Percentiles rank a stretch among this genome's conserved stretches.
These are phyloP conservation scores for Corydoras sp. DNA, from an alignment of 2,113 vertebrate species.

Conservation along the genomic window DNA sequence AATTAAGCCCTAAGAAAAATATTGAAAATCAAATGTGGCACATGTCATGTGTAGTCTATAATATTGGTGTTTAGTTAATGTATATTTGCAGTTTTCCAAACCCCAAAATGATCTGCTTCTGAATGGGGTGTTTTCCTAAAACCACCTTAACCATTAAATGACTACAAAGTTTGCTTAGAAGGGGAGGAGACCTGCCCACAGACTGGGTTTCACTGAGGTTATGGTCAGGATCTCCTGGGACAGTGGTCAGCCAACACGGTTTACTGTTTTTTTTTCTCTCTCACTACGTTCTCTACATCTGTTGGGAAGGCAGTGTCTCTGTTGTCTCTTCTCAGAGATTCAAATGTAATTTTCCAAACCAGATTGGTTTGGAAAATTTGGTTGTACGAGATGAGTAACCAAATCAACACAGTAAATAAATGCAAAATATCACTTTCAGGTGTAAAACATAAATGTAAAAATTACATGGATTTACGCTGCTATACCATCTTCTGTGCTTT, in stretches of 20 bases:
- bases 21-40: neutral
- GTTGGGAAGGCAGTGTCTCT: constrained; percentile 32
- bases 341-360: constrained; percentile 5
- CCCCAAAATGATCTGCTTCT: constrained; percentile 36
- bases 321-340: constrained; percentile 23
- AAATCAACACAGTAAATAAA: too few species aligned
- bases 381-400: too few species aligned
- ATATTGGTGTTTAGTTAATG: constrained; percentile 13
- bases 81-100: constrained; percentile 8
- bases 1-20: neutral
- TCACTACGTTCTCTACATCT: constrained; percentile 38
- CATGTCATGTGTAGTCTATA: constrained; percentile 1
- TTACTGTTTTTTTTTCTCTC: constrained; percentile 52
- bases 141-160: constrained; percentile 63
- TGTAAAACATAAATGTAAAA: too few species aligned
- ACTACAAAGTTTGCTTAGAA: constrained; percentile 60
- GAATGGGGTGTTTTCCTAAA: constrained; percentile 41
- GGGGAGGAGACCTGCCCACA: constrained; percentile 60
- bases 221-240: constrained; percentile 68
- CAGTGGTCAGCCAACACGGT: constrained; percentile 65
- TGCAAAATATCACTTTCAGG: too few species aligned
- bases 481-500: constrained; percentile 26
- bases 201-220: constrained; percentile 70
- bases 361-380: too few species aligned
- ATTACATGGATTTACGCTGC: constrained; percentile 2